Percentiles rank a stretch among this genome's conserved stretches.
phyloP scores from a whole-genome alignment of 2,888 invertebrate genomes.

The Apamea crenata region DNA sequence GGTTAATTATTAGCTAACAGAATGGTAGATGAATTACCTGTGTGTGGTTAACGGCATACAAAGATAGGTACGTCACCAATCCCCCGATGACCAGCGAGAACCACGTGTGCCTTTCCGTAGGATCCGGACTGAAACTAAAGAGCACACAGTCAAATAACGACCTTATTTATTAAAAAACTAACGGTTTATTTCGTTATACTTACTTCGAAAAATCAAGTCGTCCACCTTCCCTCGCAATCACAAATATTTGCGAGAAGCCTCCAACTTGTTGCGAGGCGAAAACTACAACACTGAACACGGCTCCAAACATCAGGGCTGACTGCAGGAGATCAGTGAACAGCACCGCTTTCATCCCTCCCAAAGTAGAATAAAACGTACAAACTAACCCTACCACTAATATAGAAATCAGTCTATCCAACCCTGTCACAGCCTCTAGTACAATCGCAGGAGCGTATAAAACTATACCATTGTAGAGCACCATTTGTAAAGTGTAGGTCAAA shows the following conservation, averaged over 20 bases:
- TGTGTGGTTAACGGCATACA: constrained; percentile 97
- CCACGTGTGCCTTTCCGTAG: constrained; percentile 95
- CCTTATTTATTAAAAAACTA: background rate
- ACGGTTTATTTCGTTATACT: constrained; percentile 61
- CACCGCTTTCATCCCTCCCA: constrained; percentile 98
- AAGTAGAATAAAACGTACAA: constrained; percentile 96
- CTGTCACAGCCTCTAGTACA: constrained; percentile 96
- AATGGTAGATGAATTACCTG: constrained; percentile 81
- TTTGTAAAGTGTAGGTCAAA: constrained; percentile 96
- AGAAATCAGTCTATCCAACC: constrained; percentile 93
- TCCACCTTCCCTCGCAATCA: constrained; percentile 92
- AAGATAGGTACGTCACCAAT: constrained; percentile 93
- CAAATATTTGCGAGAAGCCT: constrained; percentile 93
- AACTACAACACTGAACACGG: constrained; percentile 94
- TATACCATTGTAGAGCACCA: constrained; percentile 97
- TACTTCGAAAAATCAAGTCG: constrained; percentile 93
- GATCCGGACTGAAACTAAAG: constrained; percentile 93
- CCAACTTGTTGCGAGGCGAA: constrained; percentile 93
- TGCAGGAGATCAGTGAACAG: constrained; percentile 96
- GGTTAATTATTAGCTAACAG: background rate
- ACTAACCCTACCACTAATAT: constrained; percentile 94
- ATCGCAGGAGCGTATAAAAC: constrained; percentile 98
- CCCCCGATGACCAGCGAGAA: constrained; percentile 96
- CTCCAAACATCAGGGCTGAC: constrained; percentile 95
- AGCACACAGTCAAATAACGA: constrained; percentile 37